Conservation (phyloP, 2,888 invertebrate genomes). For the Drosophila testacea region DNA sequence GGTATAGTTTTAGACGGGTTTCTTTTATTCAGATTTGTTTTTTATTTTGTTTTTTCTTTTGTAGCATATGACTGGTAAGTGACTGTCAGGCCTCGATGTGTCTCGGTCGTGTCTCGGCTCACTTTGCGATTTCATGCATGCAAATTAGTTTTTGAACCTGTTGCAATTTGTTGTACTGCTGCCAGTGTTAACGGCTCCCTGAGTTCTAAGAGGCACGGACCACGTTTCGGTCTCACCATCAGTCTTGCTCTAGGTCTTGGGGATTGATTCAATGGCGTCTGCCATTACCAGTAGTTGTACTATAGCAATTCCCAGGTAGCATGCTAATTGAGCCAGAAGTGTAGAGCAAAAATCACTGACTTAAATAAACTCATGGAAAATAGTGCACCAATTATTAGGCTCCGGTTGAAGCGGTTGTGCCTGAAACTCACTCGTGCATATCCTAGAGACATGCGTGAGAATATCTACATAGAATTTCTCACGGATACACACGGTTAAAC, state of each 20-base stretch:
- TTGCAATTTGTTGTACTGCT: slow-evolving; percentile 68
- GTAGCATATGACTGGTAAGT: slow-evolving; percentile 48
- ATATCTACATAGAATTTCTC: slow-evolving; percentile 75
- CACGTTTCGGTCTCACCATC: slow-evolving; percentile 8
- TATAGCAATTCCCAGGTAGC: slow-evolving; percentile 53
- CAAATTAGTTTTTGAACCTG: slow-evolving; percentile 80
- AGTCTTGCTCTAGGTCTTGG: slow-evolving; percentile 7
- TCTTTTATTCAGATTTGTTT: slow-evolving; percentile 2
- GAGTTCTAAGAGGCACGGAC: slow-evolving; percentile 26
- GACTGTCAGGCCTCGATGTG: slow-evolving; percentile 56
- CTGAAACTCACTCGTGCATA: slow-evolving; percentile 81
- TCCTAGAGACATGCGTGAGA: slow-evolving; percentile 84
- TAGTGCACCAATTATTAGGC: slow-evolving; percentile 72
- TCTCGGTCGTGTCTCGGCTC: slow-evolving; percentile 70
- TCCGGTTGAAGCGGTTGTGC: slow-evolving; percentile 18
- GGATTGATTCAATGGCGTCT: slow-evolving; percentile 25
- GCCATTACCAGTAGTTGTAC: slow-evolving; percentile 11
- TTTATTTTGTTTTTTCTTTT: background rate
- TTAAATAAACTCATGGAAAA: slow-evolving; percentile 69
- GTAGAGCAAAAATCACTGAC: slow-evolving; percentile 44
- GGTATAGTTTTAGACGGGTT: slow-evolving; percentile 55
- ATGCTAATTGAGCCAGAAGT: slow-evolving; percentile 66
- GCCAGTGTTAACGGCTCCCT: slow-evolving; percentile 57
- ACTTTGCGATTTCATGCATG: slow-evolving; percentile 75
- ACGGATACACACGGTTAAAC: slow-evolving; percentile 56